Evolutionary conservation across 2,113 vertebrate genomes (phyloP).

Genomic region (Bambusicola thoracicus): DNA sequence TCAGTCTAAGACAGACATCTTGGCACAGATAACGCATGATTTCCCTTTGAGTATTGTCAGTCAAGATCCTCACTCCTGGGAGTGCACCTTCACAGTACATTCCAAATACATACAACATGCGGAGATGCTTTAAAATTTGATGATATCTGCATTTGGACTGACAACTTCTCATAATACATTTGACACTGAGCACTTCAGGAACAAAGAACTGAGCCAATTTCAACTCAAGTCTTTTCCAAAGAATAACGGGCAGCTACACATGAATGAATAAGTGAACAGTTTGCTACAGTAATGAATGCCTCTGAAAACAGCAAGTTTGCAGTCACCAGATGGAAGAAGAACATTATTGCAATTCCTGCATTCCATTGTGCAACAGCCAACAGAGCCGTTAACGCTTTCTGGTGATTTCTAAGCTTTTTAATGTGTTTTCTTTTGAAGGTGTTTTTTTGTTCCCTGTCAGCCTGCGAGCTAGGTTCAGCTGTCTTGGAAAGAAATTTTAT

Average conservation of each 20-base stretch:
- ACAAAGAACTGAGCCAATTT: slow-evolving; percentile 32
- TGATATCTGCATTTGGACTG: slow-evolving; percentile 61
- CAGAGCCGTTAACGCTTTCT: slow-evolving; percentile 66
- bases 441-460: slow-evolving; percentile 51
- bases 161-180: slow-evolving; percentile 45
- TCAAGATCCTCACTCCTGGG: slow-evolving; percentile 49
- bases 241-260: slow-evolving; percentile 61
- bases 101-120: slow-evolving; percentile 47
- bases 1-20: slow-evolving; percentile 46
- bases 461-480: slow-evolving; percentile 47
- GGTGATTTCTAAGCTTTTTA: slow-evolving; percentile 66
- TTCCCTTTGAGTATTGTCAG: slow-evolving; percentile 58
- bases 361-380: slow-evolving; percentile 66
- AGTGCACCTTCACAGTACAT: slow-evolving; percentile 62
- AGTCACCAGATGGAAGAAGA: slow-evolving; percentile 72
- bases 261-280: slow-evolving; percentile 64
- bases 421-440: slow-evolving; percentile 55
- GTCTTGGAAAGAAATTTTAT: slow-evolving; percentile 27
- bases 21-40: slow-evolving; percentile 44
- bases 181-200: slow-evolving; percentile 48
- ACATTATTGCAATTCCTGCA: slow-evolving; percentile 68
- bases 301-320: slow-evolving; percentile 62
- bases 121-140: slow-evolving; percentile 6
- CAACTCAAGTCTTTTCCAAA: slow-evolving; percentile 50
- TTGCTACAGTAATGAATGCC: slow-evolving; percentile 65